phyloP scores from a whole-genome alignment of 2,113 vertebrate genomes.

The Microcebus lehilahytsara region DNA sequence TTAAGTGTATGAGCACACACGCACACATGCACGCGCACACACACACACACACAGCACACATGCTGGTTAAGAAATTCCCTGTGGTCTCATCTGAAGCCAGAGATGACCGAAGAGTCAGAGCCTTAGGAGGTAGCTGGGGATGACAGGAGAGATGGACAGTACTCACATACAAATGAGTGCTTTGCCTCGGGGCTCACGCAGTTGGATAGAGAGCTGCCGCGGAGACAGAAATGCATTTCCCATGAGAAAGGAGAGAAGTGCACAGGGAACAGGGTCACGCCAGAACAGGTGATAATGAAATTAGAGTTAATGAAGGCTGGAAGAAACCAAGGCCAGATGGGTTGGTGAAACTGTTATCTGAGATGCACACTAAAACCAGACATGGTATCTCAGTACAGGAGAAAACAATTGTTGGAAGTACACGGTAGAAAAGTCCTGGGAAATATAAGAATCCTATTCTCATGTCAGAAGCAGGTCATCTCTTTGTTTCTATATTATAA shows the following conservation, averaged over 20 bases:
- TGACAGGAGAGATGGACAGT: conserved; percentile 58
- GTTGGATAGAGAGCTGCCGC: conserved; percentile 70
- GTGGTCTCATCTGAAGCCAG: conserved; percentile 43
- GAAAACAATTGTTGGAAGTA: neutral
- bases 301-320: conserved; percentile 85
- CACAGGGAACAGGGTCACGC: conserved; percentile 79
- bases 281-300: conserved; percentile 87
- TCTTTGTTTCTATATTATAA: neutral
- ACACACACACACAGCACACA: neutral
- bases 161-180: conserved; percentile 74
- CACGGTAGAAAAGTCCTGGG: neutral
- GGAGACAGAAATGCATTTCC: conserved; percentile 82
- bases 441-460: neutral
- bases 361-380: conserved; percentile 25
- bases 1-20: neutral
- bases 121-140: conserved; percentile 5
- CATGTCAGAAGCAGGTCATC: neutral
- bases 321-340: conserved; percentile 80
- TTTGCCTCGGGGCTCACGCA: conserved; percentile 73
- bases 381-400: neutral
- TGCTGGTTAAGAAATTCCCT: neutral
- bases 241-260: conserved; percentile 78
- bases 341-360: conserved; percentile 46
- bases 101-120: neutral
- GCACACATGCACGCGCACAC: rapidly evolving